A percentile compares a stretch with the other conserved stretches of the same genome.
Evolutionary conservation across 2,113 vertebrate species (phyloP).

Genomic region (Mustela lutreola): DNA sequence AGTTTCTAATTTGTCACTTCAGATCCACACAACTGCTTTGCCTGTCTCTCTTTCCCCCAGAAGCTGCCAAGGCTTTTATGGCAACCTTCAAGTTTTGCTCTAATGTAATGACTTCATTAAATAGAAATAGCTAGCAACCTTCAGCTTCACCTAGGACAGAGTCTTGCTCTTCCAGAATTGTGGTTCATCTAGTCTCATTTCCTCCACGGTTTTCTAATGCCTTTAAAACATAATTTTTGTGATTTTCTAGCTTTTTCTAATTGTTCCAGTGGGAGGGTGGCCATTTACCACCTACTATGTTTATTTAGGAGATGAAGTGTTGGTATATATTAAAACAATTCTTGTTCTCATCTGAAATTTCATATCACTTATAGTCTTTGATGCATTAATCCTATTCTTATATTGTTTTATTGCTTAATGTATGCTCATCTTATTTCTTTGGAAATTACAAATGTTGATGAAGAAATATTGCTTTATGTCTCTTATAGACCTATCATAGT

Average conservation of each 20-base stretch:
- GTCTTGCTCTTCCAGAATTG: conserved; percentile 37
- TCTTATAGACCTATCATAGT: neutral
- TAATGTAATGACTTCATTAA: neutral
- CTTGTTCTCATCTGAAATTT: conserved; percentile 41
- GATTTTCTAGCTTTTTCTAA: conserved; percentile 27
- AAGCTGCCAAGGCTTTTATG: neutral
- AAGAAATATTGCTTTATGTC: conserved; percentile 33
- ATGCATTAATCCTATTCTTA: conserved; percentile 50
- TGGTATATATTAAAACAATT: conserved; percentile 38
- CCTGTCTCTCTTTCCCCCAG: neutral
- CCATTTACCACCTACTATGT: neutral
- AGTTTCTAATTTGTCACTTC: neutral
- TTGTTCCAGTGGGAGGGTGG: neutral
- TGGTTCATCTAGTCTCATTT: neutral
- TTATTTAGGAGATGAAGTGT: conserved; percentile 34
- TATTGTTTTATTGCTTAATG: conserved; percentile 48
- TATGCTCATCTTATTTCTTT: conserved; percentile 55
- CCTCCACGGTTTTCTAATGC: neutral
- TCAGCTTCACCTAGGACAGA: neutral
- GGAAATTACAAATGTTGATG: neutral
- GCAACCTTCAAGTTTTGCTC: neutral
- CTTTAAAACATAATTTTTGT: neutral
- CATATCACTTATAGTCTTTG: neutral
- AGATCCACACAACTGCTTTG: neutral
- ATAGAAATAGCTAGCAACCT: neutral